Base-by-base conservation (phyloP, 1,140 invertebrate genomes). In the Drosophila pallidifrons region DNA sequence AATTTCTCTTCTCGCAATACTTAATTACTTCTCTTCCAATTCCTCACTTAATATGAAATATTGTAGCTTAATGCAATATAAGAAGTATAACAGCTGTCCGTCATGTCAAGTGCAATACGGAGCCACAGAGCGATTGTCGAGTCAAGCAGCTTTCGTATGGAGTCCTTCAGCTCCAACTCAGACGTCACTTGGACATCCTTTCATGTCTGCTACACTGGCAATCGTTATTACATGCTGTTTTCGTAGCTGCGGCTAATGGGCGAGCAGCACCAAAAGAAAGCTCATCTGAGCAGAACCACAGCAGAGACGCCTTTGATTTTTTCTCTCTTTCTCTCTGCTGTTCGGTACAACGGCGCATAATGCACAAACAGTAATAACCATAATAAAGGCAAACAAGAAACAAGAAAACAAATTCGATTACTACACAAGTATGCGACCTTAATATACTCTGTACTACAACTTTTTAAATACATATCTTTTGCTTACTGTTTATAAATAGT, bases 341-440 rank as follows among this genome's bases (percentile, higher is more conserved):
- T 61, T 15, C 49, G 41, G 35, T 55, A 13, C 45, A 5, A 15
- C 5, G 63, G 51, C 32, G 8, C 72, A 82, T 79, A 83, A 79
- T 66, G 60, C 49, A 58, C 51, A 68, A 51, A 43, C 59, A 64
- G 63, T 60, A 67, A 64, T 73, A 72, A 83, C 73, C 35, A 52
- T 43, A 47, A 47, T 59, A 59, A 68, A 43, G 10, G 41, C 51
- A 20, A 32, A 47, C 46, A 47, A 15, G 47, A 46, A 57, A 61
- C 16, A 57, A 16, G 51, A 6, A 55, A 55, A 57, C 5, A 16
- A 35, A 10, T 52, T 30, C n/a, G 46, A n/a, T 10, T 15, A 28
- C 25, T 52, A 3, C 41, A 5, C 32, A 32, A 32, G 49, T 25
- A 30, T 8, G 11, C 49, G 10, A 30, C 8, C 7, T n/a, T 28